Conservation (phyloP, 2,888 invertebrate genomes). For the Sylvicola cinctus region DNA sequence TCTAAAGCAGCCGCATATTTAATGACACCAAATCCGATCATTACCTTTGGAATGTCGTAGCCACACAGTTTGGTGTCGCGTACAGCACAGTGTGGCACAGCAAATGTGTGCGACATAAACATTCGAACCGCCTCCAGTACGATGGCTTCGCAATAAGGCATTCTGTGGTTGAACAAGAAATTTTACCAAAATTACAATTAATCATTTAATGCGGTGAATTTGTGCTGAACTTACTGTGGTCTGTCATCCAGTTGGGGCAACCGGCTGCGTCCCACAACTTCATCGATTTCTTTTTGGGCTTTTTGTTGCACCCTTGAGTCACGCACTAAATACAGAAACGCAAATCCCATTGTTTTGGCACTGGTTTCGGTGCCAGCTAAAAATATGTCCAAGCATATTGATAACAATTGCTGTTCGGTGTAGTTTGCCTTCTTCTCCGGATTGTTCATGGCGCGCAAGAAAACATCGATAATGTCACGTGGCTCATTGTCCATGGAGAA, state of each 20-base stretch:
- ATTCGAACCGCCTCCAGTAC: conserved; percentile 57
- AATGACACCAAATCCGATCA: background rate
- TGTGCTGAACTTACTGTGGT: conserved; percentile 31
- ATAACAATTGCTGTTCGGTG: conserved; percentile 52
- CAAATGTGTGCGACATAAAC: conserved; percentile 59
- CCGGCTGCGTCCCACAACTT: conserved; percentile 45
- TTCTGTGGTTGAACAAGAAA: conserved; percentile 26
- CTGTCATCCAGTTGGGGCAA: conserved; percentile 49
- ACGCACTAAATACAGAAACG: conserved; percentile 50
- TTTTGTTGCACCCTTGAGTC: conserved; percentile 51
- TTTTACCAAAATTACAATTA: conserved; percentile 1
- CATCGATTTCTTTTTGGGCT: conserved; percentile 59
- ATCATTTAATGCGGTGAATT: conserved; percentile 1
- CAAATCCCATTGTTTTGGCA: conserved; percentile 55
- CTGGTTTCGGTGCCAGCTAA: conserved; percentile 78
- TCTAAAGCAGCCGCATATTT: too few species aligned
- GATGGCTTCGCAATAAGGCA: conserved; percentile 64
- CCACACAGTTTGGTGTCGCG: conserved; percentile 50
- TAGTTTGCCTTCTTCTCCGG: conserved; percentile 34
- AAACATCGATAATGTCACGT: conserved; percentile 65
- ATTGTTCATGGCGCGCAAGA: conserved; percentile 43
- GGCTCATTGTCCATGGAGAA: conserved; percentile 37
- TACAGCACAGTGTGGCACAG: conserved; percentile 59
- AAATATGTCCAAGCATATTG: conserved; percentile 68
- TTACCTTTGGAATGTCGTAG: conserved; percentile 55